Base-by-base conservation (phyloP, 2,888 invertebrate genomes). In the Microdon myrmicae region DNA sequence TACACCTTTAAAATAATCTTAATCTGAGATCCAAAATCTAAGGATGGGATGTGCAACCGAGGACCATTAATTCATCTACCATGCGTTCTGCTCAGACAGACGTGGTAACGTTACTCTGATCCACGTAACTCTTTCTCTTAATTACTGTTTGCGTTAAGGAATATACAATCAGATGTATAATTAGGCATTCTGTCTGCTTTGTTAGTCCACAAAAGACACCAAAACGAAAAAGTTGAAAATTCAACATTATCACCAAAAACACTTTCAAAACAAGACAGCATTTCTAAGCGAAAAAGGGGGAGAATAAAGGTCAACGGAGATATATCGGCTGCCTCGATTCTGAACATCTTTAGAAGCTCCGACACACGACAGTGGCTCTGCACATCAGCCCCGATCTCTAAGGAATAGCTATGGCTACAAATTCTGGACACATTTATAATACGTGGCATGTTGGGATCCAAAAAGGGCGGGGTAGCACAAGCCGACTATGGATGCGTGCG, bases 381-480 rank as follows among this genome's bases (percentile, higher is more conserved):
- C 16, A 22, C 28, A 41, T 29, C 28, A 35, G 10, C 14, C 28
- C 23, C 32, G 53, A 44, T 41, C 26, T 48, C 22, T 14, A 8
- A 22, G 9, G 43, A 37, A 45, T 58, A 71, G 71, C 68, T 71
- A 71, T 70, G 73, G 70, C 71, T 69, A 68, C 66, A 71, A 71
- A 71, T 71, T 64, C 71, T 60, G 70, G 70, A 68, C 70, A 71
- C 69, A 69, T 71, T 70, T 69, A 67, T 69, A 70, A 68, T 47
- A 66, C 66, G 45, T 55, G 47, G 53, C 68, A 71, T 70, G 69
- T 70, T 70, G 41, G 53, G 68, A 73, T 77, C 79, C 71, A 72
- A 73, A 77, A 77, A 74, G 74, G 78, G 78, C 76, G 78, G 79
- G 76, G 79, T 78, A 78, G 79, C 70, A 6, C 32, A 41, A 41